A percentile compares a stretch with the other conserved stretches of the same genome.
phyloP scores from a whole-genome alignment of 1,140 invertebrate species.

The Aricia agestis region DNA sequence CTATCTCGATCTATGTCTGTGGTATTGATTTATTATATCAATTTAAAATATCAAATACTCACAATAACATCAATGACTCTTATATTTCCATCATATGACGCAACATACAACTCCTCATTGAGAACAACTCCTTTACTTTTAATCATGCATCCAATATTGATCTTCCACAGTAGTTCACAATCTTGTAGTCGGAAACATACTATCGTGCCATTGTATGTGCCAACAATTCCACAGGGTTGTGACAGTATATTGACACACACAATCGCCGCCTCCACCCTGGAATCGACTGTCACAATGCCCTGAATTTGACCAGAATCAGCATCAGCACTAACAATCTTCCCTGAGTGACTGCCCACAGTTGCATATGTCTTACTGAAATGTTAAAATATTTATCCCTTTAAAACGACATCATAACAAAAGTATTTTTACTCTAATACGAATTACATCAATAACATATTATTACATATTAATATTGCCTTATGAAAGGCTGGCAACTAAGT shows the following conservation, averaged over 20 bases:
- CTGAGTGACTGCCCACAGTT: conserved; percentile 76
- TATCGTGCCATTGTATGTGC: conserved; percentile 82
- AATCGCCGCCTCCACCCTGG: conserved; percentile 61
- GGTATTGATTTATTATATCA: too few species aligned
- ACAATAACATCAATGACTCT: conserved; percentile 79
- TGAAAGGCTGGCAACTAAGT: too few species aligned
- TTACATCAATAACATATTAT: too few species aligned
- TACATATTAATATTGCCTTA: too few species aligned
- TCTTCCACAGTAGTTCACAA: conserved; percentile 79
- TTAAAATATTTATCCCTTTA: background rate
- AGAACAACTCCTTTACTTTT: conserved; percentile 80
- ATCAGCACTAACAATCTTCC: conserved; percentile 75
- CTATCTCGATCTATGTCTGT: too few species aligned
- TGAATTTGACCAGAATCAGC: conserved; percentile 60
- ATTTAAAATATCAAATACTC: conserved; percentile 33
- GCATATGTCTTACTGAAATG: conserved; percentile 56
- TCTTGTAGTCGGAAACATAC: conserved; percentile 78
- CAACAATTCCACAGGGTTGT: conserved; percentile 63
- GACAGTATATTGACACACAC: conserved; percentile 41
- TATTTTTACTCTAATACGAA: too few species aligned
- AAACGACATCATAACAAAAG: too few species aligned
- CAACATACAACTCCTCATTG: conserved; percentile 76
- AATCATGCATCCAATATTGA: conserved; percentile 78
- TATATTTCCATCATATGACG: conserved; percentile 82
- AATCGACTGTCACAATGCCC: conserved; percentile 45